These are phyloP conservation scores for Microctonus aethiopoides DNA, from an alignment of 2,888 invertebrate species.

Conservation along the genomic window DNA sequence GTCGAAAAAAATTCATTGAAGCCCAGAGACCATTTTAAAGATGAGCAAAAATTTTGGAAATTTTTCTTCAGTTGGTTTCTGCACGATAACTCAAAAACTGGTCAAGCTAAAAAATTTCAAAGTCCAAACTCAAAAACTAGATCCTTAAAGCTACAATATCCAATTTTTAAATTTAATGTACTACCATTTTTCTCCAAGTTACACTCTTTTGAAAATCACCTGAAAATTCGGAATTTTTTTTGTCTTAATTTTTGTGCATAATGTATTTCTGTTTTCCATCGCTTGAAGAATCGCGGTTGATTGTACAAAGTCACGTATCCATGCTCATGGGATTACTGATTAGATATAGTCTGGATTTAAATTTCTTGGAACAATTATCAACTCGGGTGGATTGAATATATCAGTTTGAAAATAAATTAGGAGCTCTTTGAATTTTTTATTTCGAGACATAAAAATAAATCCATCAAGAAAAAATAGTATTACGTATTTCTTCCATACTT, in stretches of 20 bases:
- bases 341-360: too few relatives aligned
- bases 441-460: too few relatives aligned
- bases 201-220: background rate
- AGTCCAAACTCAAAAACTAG: background rate
- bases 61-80: background rate
- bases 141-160: background rate
- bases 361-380: too few relatives aligned
- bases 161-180: background rate
- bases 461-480: too few relatives aligned
- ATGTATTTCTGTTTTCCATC: too few relatives aligned
- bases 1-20: background rate
- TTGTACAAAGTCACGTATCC: too few relatives aligned
- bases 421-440: too few relatives aligned
- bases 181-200: background rate
- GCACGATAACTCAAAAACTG: background rate
- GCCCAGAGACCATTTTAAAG: background rate
- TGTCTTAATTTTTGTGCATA: background rate
- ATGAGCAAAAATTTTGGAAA: background rate
- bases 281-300: too few relatives aligned
- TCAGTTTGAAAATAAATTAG: too few relatives aligned
- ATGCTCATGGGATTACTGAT: too few relatives aligned
- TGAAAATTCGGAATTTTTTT: background rate
- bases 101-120: background rate
- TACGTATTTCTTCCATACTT: too few relatives aligned
- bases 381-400: too few relatives aligned